A percentile compares a stretch with the other conserved stretches of the same genome.
phyloP scores from a whole-genome alignment of 2,888 invertebrate species.

The Sabatieria punctata region DNA sequence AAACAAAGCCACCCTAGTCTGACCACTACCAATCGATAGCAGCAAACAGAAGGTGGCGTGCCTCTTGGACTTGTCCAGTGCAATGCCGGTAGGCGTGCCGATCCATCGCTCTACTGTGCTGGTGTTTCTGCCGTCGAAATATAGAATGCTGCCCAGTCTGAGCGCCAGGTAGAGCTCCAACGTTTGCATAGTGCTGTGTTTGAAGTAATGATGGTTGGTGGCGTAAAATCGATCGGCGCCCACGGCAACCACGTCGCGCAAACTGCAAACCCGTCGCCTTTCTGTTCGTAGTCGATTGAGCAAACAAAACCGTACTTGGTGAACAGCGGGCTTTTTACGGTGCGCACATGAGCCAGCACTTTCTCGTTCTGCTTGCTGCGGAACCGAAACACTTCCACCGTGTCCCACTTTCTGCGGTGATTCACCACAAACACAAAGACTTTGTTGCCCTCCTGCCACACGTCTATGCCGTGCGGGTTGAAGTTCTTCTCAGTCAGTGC shows the following conservation, averaged over 20 bases:
- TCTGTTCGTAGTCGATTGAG: too few species aligned
- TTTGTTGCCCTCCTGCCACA: background rate
- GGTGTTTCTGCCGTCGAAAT: conserved; percentile 9
- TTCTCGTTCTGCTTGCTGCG: background rate
- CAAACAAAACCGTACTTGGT: conserved; percentile 4
- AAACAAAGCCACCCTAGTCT: background rate
- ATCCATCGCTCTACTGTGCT: conserved; percentile 3
- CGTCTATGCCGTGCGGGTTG: conserved; percentile 10
- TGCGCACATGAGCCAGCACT: conserved; percentile 3
- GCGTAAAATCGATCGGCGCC: conserved; percentile 7
- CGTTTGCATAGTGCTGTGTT: background rate
- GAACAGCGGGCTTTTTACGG: conserved; percentile 8
- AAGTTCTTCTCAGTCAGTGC: conserved; percentile 7
- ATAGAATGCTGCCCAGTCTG: conserved; percentile 9
- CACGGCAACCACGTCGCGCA: conserved; percentile 7
- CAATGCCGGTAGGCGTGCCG: conserved; percentile 4
- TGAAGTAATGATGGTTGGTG: conserved; percentile 9
- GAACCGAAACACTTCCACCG: conserved; percentile 10
- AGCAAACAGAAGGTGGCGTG: background rate
- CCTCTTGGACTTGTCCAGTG: conserved; percentile 10
- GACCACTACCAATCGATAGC: background rate
- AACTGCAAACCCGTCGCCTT: too few species aligned
- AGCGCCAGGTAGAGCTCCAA: conserved; percentile 7
- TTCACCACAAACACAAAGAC: conserved; percentile 7
- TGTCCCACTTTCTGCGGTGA: conserved; percentile 7